Evolutionary conservation across 2,113 vertebrate genomes (phyloP).

Genomic region (Mesembrinibis cayennensis): DNA sequence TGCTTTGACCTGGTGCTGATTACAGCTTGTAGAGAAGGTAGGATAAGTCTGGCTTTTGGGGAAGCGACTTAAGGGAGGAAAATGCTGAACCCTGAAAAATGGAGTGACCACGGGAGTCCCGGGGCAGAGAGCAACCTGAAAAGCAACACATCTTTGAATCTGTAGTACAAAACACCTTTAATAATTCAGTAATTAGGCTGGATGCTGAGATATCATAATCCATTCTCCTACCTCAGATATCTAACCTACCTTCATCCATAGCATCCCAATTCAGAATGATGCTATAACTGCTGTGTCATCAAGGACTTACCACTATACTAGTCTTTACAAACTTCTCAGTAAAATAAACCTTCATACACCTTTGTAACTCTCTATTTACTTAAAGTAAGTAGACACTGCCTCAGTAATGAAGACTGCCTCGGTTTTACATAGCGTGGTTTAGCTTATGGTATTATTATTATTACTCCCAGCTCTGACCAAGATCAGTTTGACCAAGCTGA

Average conservation of each 20-base stretch:
- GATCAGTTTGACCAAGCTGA: neutral
- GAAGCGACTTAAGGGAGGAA: neutral
- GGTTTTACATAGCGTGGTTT: neutral
- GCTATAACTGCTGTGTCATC: neutral
- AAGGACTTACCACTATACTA: neutral
- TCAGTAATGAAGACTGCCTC: neutral
- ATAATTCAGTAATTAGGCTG: neutral
- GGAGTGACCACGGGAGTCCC: neutral
- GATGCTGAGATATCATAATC: neutral
- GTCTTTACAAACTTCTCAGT: neutral
- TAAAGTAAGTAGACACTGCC: neutral
- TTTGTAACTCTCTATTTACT: neutral
- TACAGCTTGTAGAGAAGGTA: neutral
- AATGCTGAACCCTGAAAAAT: neutral
- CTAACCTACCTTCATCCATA: neutral
- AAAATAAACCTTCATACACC: neutral
- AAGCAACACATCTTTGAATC: neutral
- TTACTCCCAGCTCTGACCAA: neutral
- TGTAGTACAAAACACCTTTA: neutral
- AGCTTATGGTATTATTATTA: neutral
- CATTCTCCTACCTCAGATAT: rapidly evolving
- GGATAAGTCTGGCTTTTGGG: neutral
- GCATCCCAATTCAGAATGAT: neutral
- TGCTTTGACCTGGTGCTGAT: constrained; percentile 63
- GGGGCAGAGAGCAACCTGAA: neutral